phyloP scores from a whole-genome alignment of 2,797 vertebrate species.

The Pipistrellus kuhlii region DNA sequence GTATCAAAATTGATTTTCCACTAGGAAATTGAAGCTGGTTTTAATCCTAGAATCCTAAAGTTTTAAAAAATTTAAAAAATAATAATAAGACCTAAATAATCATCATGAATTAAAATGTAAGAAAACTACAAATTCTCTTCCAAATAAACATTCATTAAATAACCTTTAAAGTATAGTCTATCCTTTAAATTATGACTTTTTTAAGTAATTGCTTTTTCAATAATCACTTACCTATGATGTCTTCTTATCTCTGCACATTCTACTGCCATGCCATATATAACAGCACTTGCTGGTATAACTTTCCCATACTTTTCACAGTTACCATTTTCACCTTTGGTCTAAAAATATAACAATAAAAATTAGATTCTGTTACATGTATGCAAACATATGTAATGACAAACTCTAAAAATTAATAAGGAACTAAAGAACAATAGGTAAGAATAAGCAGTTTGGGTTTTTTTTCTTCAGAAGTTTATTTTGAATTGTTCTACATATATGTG shows the following conservation, averaged over 20 bases:
- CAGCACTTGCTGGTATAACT: slow-evolving; percentile 96
- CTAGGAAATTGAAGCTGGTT: neutral
- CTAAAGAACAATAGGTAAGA: neutral
- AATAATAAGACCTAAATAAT: neutral
- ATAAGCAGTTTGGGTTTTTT: neutral
- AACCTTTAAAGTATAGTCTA: neutral
- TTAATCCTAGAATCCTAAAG: neutral
- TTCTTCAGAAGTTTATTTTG: slow-evolving; percentile 16
- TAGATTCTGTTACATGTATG: neutral
- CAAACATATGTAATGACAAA: slow-evolving; percentile 31
- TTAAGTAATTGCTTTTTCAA: neutral
- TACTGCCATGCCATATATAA: slow-evolving; percentile 95
- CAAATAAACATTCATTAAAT: neutral
- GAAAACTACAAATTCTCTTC: slow-evolving; percentile 10
- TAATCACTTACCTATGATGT: slow-evolving; percentile 92
- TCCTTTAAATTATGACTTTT: neutral
- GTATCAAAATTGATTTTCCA: slow-evolving; percentile 32
- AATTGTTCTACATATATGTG: neutral
- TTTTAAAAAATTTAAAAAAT: neutral
- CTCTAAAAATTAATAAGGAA: neutral
- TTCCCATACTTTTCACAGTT: slow-evolving; percentile 88
- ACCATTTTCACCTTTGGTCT: slow-evolving; percentile 83
- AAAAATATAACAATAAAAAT: slow-evolving; percentile 70
- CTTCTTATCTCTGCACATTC: slow-evolving; percentile 95
- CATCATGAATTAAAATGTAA: slow-evolving; percentile 8